Evolutionary conservation across 2,797 vertebrate genomes (phyloP).

Genomic region (Coregonus suidteri): DNA sequence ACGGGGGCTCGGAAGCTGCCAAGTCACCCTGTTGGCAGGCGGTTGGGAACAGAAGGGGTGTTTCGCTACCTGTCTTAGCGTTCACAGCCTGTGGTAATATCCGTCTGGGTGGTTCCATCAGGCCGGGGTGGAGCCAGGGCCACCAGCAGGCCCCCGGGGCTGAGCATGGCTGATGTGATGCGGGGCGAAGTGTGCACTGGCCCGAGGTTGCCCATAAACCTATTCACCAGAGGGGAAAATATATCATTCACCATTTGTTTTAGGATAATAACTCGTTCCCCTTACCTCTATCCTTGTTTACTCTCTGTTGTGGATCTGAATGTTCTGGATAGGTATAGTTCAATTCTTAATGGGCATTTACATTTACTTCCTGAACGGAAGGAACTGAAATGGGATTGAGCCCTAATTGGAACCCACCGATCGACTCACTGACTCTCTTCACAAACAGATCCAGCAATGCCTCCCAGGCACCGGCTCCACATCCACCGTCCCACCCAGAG

Average conservation of each 20-base stretch:
- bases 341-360: neutral
- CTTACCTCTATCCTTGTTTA: neutral
- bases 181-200: conserved; percentile 51
- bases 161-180: conserved; percentile 57
- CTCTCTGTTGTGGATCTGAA: neutral
- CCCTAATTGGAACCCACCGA: conserved; percentile 54
- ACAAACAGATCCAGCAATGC: conserved; percentile 43
- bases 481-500: neutral
- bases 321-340: neutral
- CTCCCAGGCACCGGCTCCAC: conserved; percentile 13
- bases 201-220: conserved; percentile 12
- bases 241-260: too few species aligned
- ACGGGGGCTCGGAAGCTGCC: neutral
- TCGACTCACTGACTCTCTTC: conserved; percentile 36
- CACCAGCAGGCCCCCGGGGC: conserved; percentile 57
- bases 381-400: conserved; percentile 23
- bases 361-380: conserved; percentile 46
- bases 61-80: conserved; percentile 14
- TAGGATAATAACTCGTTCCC: too few species aligned
- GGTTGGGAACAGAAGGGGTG: neutral
- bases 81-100: conserved; percentile 16
- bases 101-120: conserved; percentile 26
- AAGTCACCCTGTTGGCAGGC: conserved; percentile 5
- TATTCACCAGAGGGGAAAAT: neutral
- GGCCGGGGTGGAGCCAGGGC: conserved; percentile 34